Conservation (phyloP, 1,140 invertebrate species). For the Drosophila kepulauana region DNA sequence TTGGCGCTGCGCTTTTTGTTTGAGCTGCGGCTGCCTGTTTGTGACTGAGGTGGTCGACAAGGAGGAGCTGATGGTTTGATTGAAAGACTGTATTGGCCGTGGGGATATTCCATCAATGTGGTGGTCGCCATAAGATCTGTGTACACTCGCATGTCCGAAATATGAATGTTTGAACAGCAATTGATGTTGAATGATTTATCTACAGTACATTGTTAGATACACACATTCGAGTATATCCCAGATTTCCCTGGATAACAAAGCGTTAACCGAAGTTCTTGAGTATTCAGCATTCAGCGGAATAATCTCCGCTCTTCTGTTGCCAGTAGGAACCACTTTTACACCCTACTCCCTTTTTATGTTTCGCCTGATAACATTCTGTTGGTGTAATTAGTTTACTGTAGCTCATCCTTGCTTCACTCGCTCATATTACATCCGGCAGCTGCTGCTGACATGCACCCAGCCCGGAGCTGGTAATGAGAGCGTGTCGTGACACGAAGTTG, state of each 20-base stretch:
- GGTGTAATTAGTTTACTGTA: slow-evolving; percentile 31
- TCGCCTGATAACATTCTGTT: slow-evolving; percentile 5
- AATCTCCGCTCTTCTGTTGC: neutral
- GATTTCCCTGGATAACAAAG: neutral
- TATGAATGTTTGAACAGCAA: slow-evolving; percentile 40
- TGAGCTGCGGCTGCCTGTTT: slow-evolving; percentile 57
- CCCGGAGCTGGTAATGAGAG: neutral
- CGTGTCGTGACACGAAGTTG: neutral
- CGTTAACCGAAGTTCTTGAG: neutral
- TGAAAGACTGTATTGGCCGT: slow-evolving; percentile 64
- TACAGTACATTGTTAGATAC: slow-evolving; percentile 6
- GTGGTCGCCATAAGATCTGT: slow-evolving; percentile 44
- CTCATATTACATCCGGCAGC: slow-evolving; percentile 21
- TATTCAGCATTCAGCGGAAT: no score
- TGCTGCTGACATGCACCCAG: slow-evolving; percentile 11
- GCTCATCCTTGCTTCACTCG: slow-evolving; percentile 15
- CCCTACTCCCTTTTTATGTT: neutral
- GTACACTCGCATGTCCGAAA: neutral
- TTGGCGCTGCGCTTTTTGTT: slow-evolving; percentile 74
- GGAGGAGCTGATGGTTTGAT: slow-evolving; percentile 64
- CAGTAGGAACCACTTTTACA: neutral
- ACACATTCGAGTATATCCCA: neutral
- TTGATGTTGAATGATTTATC: slow-evolving; percentile 33
- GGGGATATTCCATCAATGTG: slow-evolving; percentile 39
- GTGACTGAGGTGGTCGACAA: neutral